Evolutionary conservation across 2,888 invertebrate genomes (phyloP).

Genomic region (Polyommatus icarus): DNA sequence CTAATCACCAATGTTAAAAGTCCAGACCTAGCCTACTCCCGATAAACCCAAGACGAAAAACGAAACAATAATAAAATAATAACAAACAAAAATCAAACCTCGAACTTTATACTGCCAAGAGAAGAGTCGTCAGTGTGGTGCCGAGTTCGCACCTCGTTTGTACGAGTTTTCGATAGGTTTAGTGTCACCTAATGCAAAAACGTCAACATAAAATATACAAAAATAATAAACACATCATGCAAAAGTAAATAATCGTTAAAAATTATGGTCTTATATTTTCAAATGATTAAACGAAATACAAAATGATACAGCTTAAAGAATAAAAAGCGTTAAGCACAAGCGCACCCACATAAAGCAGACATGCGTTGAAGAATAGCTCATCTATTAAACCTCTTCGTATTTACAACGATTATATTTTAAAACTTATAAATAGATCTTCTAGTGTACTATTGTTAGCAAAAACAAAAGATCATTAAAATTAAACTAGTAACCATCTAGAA

Average conservation of each 20-base stretch:
- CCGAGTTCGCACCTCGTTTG: slow-evolving; percentile 72
- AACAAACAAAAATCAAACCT: slow-evolving; percentile 69
- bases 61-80: slow-evolving; percentile 38
- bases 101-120: slow-evolving; percentile 84
- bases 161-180: slow-evolving; percentile 58
- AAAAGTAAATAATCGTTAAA: background rate
- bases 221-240: slow-evolving; percentile 2
- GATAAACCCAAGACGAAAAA: slow-evolving; percentile 30
- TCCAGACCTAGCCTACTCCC: background rate
- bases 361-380: background rate
- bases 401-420: background rate
- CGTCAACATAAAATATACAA: slow-evolving; percentile 41
- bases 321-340: slow-evolving; percentile 21
- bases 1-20: background rate
- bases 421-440: background rate
- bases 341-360: background rate
- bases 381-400: background rate
- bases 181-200: slow-evolving; percentile 63
- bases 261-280: background rate
- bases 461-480: background rate
- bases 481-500: background rate
- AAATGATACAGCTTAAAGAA: slow-evolving; percentile 1
- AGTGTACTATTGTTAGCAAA: background rate
- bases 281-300: background rate
- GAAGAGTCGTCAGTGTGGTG: slow-evolving; percentile 86